Conservation (phyloP, 2,113 vertebrate species). For the Apteryx mantelli region DNA sequence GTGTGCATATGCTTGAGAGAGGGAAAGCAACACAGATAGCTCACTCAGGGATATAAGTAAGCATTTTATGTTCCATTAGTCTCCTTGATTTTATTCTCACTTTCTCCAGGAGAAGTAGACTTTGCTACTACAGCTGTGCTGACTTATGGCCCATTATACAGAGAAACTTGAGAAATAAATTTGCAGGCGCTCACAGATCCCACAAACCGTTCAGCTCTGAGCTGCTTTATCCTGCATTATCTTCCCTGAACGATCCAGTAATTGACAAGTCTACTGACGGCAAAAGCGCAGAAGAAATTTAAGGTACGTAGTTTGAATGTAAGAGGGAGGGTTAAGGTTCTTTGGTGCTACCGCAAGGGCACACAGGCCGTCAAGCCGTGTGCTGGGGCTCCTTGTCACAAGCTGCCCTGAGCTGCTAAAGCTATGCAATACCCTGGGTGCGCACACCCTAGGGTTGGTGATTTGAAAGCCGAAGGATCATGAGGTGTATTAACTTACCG, state of each 20-base stretch:
- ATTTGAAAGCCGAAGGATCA: not conserved
- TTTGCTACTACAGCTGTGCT: not conserved
- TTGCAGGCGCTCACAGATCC: not conserved
- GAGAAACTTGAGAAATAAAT: slow-evolving; percentile 3
- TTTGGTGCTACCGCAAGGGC: rapidly evolving
- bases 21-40: not conserved
- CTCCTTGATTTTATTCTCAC: not conserved
- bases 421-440: rapidly evolving
- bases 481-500: not conserved
- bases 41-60: not conserved
- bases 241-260: not conserved
- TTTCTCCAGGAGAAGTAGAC: not conserved
- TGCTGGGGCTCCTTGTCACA: rapidly evolving
- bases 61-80: slow-evolving; percentile 9
- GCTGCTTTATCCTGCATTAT: not conserved
- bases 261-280: not conserved
- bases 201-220: not conserved
- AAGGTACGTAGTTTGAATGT: not conserved
- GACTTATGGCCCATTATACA: not conserved
- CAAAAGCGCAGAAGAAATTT: not conserved
- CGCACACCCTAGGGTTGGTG: no score
- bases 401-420: not conserved
- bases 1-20: not conserved
- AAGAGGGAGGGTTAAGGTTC: not conserved
- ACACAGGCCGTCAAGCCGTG: not conserved